Evolutionary conservation across 2,888 invertebrate genomes (phyloP), one percentile per base, ranked within the genome.

Genomic region (Drosophila kokeensis): DNA sequence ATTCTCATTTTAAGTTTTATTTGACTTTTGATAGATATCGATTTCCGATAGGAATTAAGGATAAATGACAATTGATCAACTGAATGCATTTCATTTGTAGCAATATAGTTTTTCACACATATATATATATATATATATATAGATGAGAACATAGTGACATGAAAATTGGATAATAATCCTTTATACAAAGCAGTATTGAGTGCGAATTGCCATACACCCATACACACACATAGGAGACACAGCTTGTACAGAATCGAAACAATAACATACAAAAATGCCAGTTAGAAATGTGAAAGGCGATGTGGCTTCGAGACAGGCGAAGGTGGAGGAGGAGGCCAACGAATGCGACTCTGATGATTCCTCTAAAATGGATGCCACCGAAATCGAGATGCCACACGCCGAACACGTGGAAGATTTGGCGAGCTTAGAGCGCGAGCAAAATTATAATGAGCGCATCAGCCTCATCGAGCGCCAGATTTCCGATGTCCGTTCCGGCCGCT

Each of bases 351-450:
- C 97, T 21, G 97, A 97, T 93, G 97, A 97, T 92, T 96, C 96
- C 69, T 96, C 96, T 64, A 98, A 98, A 93, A 96, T 98, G 96
- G 98, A 98, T 92, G 98, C 97, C 92, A 96, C 95, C 79, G 98
- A 98, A 93, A 98, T 98, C 86, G 98, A 98, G 91, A 95, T 96
- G 69, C 94, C 97, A 61, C 94, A 97, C 77, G 96, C 95, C 80
- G 97, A 98, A 91, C 97, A 97, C 87, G 94, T 98, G 81, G 97
- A 97, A 88, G 97, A 97, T 92, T 94, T 98, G 92, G 96, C 96
- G 13, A 97, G 98, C 92, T 93, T 99, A 73, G 99, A 99, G 93
- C 95, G 97, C 61, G 98, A 99, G 92, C 97, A 98, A 95, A 95
- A 96, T 92, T 98, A 98, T 92, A 95, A 95, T 73, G 99, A 99